These are phyloP conservation scores for Amphilophus citrinellus DNA, from an alignment of 2,113 vertebrate species.

Conservation along the genomic window DNA sequence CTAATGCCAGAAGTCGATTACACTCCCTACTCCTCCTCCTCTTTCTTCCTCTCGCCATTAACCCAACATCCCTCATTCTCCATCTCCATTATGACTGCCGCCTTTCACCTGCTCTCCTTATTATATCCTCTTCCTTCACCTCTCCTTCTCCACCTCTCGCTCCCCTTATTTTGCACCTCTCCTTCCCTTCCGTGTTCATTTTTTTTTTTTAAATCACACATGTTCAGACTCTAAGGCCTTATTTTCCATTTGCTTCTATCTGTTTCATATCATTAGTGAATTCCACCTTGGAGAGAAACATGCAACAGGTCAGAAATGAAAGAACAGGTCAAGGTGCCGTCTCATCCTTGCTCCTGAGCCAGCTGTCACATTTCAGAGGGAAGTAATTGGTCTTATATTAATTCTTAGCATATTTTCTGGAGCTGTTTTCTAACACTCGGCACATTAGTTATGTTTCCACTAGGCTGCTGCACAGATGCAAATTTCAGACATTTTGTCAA, in stretches of 20 bases:
- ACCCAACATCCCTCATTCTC: constrained; percentile 65
- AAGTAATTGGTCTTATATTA: constrained; percentile 1
- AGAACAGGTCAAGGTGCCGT: constrained; percentile 1
- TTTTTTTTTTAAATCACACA: constrained; percentile 17
- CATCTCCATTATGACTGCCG: constrained; percentile 65
- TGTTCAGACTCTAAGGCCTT: constrained; percentile 9
- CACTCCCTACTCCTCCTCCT: constrained; percentile 41
- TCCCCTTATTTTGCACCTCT: constrained; percentile 15
- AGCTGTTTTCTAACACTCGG: background rate
- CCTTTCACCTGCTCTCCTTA: constrained; percentile 62
- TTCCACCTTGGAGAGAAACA: constrained; percentile 14
- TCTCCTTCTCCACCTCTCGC: constrained; percentile 11
- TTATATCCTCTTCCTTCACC: constrained; percentile 53
- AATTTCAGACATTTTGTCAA: constrained; percentile 1
- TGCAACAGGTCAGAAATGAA: constrained; percentile 28
- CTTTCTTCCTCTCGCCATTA: constrained; percentile 68
- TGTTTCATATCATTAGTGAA: background rate
- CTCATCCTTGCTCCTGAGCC: background rate
- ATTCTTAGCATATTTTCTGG: background rate
- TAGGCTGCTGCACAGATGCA: background rate
- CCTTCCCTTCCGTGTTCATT: background rate
- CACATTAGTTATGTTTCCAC: background rate
- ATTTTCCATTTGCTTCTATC: background rate
- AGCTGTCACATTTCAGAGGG: background rate
- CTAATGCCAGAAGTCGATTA: constrained; percentile 66